Base-by-base conservation (phyloP, 2,113 vertebrate genomes). In the Brachypodius melanocephalos region DNA sequence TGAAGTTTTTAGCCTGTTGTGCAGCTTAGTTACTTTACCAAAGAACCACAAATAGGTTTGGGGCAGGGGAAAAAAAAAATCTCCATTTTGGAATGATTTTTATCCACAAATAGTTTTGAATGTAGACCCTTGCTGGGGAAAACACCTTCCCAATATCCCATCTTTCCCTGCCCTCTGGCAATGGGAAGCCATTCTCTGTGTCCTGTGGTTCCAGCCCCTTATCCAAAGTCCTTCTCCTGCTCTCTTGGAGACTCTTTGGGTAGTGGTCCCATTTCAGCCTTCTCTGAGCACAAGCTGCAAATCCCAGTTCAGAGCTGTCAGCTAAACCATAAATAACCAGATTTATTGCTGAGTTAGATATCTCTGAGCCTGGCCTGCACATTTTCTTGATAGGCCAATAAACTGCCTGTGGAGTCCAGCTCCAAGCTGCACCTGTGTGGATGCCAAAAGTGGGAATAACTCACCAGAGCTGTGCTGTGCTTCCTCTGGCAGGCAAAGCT, bases 401-500 rank as follows among this genome's bases (percentile, higher is more conserved):
- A 90, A 49, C 55, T n/a, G 13, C 48, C 40, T 2, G 5, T 28
- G 72, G 55, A 84, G 51, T 14, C 67, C 38, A 58, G 63, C n/a
- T 80, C 71, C 42, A 17, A 21, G 59, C 9, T 66, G 55, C 26
- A 8, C 40, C 57, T 73, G 42, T 34, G 67, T 5, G 14, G 43
- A n/a, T 51, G 75, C 29, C 71, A 75, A 14, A 54, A 76, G 26
- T 2, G 3, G 76, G 62, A 94, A 85, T 72, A 83, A 76, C 55
- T 85, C 75, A 17, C 0, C 1, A 40, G 28, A 14, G 16, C 28
- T 79, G 31, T 0, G 0, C 6, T 4, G 6, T n/a, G 9, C 21
- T 65, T 77, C 58, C n/a, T 57, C 29, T 38, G 5, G 26, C 29
- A 17, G 58, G 36, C 45, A 65, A 9, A 28, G 52, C 49, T 14